Conservation (phyloP, 2,888 invertebrate species). For the Lucinisca nassula region DNA sequence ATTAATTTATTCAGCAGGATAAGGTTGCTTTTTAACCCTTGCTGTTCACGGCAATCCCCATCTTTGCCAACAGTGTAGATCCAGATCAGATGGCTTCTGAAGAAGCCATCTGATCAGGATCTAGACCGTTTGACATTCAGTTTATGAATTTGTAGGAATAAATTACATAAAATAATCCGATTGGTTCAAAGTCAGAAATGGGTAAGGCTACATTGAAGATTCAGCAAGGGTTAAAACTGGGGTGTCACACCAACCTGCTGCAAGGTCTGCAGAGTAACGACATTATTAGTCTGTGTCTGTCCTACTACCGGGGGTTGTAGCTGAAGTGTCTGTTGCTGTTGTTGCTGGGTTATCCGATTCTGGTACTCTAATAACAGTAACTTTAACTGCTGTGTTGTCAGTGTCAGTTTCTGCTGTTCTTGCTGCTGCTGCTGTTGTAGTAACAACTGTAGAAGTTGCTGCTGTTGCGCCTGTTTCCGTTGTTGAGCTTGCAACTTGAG, state of each 20-base stretch:
- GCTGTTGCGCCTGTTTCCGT: constrained; percentile 73
- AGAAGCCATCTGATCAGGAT: too few relatives aligned
- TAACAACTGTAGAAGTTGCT: constrained; percentile 72
- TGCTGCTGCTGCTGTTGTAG: constrained; percentile 72
- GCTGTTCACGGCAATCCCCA: too few relatives aligned
- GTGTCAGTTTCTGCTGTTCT: constrained; percentile 65
- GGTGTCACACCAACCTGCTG: not conserved
- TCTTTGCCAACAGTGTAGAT: too few relatives aligned
- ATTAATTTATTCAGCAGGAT: too few relatives aligned
- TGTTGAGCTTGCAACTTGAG: constrained; percentile 72
- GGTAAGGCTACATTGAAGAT: too few relatives aligned
- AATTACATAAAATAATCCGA: too few relatives aligned
- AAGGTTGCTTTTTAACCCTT: too few relatives aligned
- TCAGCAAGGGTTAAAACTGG: too few relatives aligned
- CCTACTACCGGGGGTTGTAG: constrained; percentile 13
- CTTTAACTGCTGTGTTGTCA: constrained; percentile 77
- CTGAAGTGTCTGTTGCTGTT: constrained; percentile 40
- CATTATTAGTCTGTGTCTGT: not conserved
- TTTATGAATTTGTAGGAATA: too few relatives aligned
- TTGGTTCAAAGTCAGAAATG: too few relatives aligned
- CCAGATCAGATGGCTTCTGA: too few relatives aligned
- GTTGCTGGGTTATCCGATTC: constrained; percentile 31
- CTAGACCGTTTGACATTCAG: too few relatives aligned
- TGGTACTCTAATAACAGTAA: constrained; percentile 77
- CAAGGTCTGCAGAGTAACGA: not conserved